A percentile compares a stretch with the other conserved stretches of the same genome.
phyloP scores from a whole-genome alignment of 35 echinoderm and acorn worm genomes.

The Eucidaris tribuloides region DNA sequence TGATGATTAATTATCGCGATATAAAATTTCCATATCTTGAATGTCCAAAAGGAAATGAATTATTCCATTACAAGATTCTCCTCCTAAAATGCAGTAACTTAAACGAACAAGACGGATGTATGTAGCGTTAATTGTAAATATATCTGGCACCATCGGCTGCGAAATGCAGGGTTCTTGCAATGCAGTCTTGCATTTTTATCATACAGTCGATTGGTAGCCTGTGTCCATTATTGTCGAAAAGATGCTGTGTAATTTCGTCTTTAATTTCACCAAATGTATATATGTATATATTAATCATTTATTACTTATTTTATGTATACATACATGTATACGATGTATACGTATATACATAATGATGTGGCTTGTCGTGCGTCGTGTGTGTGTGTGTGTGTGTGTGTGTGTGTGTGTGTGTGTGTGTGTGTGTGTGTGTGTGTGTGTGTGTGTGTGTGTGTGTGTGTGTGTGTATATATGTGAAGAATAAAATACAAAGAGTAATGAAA shows the following conservation, averaged over 20 bases:
- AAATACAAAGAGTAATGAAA: not conserved
- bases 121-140: not conserved
- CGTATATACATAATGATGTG: not conserved
- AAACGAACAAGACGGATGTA: not conserved
- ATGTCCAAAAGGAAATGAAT: constrained; percentile 13
- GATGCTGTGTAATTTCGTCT: too few relatives aligned
- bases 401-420: not conserved
- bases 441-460: not conserved
- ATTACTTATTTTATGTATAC: too few relatives aligned
- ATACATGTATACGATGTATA: too few relatives aligned
- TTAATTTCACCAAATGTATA: too few relatives aligned
- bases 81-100: not conserved
- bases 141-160: too few relatives aligned
- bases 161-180: too few relatives aligned
- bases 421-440: not conserved
- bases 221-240: too few relatives aligned
- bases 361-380: too few relatives aligned
- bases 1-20: constrained; percentile 36
- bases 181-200: too few relatives aligned
- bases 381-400: not conserved
- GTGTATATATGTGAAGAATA: not conserved
- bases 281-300: too few relatives aligned
- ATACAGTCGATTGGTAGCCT: too few relatives aligned
- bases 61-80: constrained; percentile 16
- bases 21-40: constrained; percentile 34